Base-by-base conservation (phyloP, 92 coral and sea anemone species). In the Actinostola sp. region DNA sequence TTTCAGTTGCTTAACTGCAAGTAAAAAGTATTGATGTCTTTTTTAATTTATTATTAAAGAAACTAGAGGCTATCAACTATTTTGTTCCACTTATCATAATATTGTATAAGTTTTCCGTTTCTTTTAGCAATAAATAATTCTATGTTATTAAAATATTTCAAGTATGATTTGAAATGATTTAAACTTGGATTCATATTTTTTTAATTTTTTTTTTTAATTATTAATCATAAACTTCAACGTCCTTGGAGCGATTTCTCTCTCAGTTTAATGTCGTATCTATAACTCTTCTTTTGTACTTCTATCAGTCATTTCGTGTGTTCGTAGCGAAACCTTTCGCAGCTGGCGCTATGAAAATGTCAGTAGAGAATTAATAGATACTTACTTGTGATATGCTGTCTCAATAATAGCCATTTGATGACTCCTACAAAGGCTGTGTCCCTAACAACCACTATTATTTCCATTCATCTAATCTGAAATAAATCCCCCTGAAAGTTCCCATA, bases 311-410 rank as follows among this genome's bases (percentile, higher is more conserved):
- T 29, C 45, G 19, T 14, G 24, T 16, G 17, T 68, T 14, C 44
- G 41, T 28, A 31, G 24, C 2, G 57, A 24, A 16, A 24, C 14
- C 27, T 14, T 25, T 19, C 33, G 63, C 74, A 68, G 61, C 31
- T 68, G 74, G 8, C 34, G 15, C 48, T 32, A 19, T 9, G 31
- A 39, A 50, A 20, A 50, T 20, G 44, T 50, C 61, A 31, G 36
- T 68, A 35, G 16, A 57, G 26, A 68, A 68, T 68, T 68, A 42
- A 68, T 68, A 38, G 74, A 68, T 51, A 68, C 74, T 68, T 51
- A 52, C 11, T n/a, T n/a, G n/a, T 2, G 36, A 33, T 61, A 68
- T 68, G 61, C 51, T 50, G 33, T 68, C 74, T 68, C n/a, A 14
- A 31, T 50, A 68, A 68, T 68, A 56, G 63, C 62, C 74, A 62